A percentile compares a stretch with the other conserved stretches of the same genome.
phyloP scores from a whole-genome alignment of 2,888 invertebrate genomes.

The Arrhopalites spinosus region DNA sequence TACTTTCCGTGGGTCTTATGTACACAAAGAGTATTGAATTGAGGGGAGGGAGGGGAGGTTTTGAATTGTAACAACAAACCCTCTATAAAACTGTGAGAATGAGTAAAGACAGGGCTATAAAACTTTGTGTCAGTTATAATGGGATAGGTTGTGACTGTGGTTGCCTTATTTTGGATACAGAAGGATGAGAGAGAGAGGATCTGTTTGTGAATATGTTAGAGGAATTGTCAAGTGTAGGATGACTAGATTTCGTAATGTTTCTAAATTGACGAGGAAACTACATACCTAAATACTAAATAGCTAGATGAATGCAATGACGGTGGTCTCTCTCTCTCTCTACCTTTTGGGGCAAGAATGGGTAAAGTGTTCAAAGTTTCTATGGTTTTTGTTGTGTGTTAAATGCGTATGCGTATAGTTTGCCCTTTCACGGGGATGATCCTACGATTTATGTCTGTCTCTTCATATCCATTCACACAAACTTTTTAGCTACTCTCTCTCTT shows the following conservation, averaged over 20 bases:
- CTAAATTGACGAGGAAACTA: not conserved
- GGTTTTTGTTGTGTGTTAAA: too few species aligned
- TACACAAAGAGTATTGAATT: too few species aligned
- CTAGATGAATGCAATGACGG: slow-evolving; percentile 43
- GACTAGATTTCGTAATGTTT: slow-evolving; percentile 13
- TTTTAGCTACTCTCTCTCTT: not conserved
- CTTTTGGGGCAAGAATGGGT: slow-evolving; percentile 10
- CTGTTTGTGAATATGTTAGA: too few species aligned
- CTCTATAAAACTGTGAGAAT: not conserved
- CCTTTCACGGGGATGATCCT: not conserved
- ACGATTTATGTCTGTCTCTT: slow-evolving; percentile 2
- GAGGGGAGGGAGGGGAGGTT: not conserved
- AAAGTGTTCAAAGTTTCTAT: too few species aligned
- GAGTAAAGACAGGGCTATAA: not conserved
- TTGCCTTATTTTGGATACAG: not conserved
- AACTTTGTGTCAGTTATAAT: not conserved
- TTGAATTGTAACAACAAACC: too few species aligned
- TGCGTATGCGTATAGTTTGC: too few species aligned
- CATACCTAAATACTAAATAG: slow-evolving; percentile 36
- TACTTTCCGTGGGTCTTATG: slow-evolving; percentile 11
- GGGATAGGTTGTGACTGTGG: not conserved
- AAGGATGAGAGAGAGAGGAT: too few species aligned
- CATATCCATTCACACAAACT: slow-evolving; percentile 16
- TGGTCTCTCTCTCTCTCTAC: slow-evolving; percentile 40
- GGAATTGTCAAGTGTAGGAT: slow-evolving; percentile 25